Base-by-base conservation (phyloP, 2,797 vertebrate genomes). In the Eleutherodactylus coqui region DNA sequence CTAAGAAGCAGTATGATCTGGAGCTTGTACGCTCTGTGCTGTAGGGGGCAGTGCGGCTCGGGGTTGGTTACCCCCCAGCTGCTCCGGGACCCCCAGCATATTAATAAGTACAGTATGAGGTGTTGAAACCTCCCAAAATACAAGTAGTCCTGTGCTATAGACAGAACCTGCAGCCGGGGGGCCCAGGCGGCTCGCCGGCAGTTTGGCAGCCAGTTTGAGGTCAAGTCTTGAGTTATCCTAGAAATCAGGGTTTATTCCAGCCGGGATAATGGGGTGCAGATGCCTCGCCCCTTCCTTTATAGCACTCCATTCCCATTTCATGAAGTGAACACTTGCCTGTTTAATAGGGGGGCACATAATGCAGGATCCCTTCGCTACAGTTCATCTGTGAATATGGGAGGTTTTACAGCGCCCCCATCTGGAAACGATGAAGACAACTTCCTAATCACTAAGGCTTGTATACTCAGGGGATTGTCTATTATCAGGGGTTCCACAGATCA, bases 311-410 rank as follows among this genome's bases (percentile, higher is more conserved):
- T 43, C 45, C 41, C 41, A 45, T 29, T 70, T 3, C 19, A 34
- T 60, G 38, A 10, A 19, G 36, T 38, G 34, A 29, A 76, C 53
- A 76, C 17, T 17, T 21, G 75, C 47, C 19, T n/a, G 38, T 45
- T 73, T 45, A 73, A 73, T 73, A n/a, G 19, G 75, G 75, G 75
- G 32, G 49, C 49, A 78, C 75, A 78, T 19, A 36, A 24, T 21
- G 14, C 34, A 58, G 2, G 49, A 77, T 29, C 19, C 32, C 75
- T 11, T 24, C 21, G 38, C 38, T 43, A 24, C 69, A 27, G 24
- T n/a, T n/a, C 55, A 27, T 67, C 5, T 8, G 36, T 72, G 7
- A 43, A 41, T 41, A 24, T 41, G 67, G 13, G 7, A 34, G 64
- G 24, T 69, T 69, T 38, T 38, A 41, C 36, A 34, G 64, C 34